Conservation (phyloP, 1,140 invertebrate species). For the Laupala kohalensis region DNA sequence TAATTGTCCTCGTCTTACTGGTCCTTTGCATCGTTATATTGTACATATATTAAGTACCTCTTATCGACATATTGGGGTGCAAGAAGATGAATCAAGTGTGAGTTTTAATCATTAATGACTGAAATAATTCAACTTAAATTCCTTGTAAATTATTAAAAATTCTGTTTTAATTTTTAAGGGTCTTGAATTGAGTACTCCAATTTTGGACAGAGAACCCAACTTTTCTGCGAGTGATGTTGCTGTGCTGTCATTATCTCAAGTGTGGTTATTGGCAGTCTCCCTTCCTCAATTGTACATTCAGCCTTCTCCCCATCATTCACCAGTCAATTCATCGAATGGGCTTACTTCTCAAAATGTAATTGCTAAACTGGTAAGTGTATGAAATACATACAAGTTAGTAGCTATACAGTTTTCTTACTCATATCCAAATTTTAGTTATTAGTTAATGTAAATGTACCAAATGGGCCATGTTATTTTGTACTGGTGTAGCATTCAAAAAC, state of each 20-base stretch:
- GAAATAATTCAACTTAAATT: too few relatives aligned
- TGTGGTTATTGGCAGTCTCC: slow-evolving; percentile 64
- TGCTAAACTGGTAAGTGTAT: slow-evolving; percentile 41
- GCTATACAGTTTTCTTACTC: too few relatives aligned
- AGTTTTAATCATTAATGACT: too few relatives aligned
- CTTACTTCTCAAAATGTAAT: slow-evolving; percentile 42
- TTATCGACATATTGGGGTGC: slow-evolving; percentile 40
- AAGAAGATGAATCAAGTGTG: neutral
- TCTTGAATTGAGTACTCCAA: slow-evolving; percentile 58
- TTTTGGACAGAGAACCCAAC: slow-evolving; percentile 35
- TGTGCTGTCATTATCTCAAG: slow-evolving; percentile 52
- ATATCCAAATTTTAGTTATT: too few relatives aligned
- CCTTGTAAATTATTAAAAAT: neutral
- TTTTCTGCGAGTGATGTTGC: slow-evolving; percentile 23
- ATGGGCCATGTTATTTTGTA: too few relatives aligned
- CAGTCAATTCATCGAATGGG: slow-evolving; percentile 21
- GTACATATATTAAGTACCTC: slow-evolving; percentile 64
- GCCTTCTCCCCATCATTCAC: slow-evolving; percentile 31
- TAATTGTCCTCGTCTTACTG: slow-evolving; percentile 57
- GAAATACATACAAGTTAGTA: too few relatives aligned
- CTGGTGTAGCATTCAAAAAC: too few relatives aligned
- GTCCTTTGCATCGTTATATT: slow-evolving; percentile 62
- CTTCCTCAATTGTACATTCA: slow-evolving; percentile 55
- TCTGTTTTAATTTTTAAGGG: slow-evolving; percentile 22
- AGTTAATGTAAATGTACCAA: too few relatives aligned